phyloP scores from a whole-genome alignment of 92 coral and sea anemone genomes.

The Parazoanthus atlanticus region DNA sequence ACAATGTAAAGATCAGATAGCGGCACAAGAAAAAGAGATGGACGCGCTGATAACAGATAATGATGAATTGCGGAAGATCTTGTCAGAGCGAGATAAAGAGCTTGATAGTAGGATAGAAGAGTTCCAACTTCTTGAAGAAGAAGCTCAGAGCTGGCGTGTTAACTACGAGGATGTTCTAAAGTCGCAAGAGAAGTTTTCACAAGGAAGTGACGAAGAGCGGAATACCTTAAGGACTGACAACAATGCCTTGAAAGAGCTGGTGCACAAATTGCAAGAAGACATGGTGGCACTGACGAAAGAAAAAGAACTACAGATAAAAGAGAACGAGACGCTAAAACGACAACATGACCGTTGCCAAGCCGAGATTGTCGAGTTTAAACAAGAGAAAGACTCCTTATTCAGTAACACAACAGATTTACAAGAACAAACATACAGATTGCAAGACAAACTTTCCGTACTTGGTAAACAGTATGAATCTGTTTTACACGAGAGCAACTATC shows the following conservation, averaged over 20 bases:
- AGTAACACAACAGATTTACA: conserved; percentile 34
- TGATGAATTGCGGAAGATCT: not conserved
- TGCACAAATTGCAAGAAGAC: conserved; percentile 15
- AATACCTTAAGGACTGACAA: conserved; percentile 4
- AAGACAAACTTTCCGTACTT: conserved; percentile 28
- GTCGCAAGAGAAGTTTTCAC: not conserved
- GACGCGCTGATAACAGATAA: conserved; percentile 1
- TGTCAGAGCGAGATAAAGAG: conserved; percentile 22
- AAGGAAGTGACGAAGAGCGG: conserved; percentile 10
- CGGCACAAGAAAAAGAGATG: not conserved
- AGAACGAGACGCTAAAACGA: conserved; percentile 63
- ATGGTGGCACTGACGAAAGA: not conserved
- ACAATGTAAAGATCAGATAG: conserved; percentile 15
- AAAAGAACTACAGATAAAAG: conserved; percentile 43
- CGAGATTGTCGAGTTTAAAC: conserved; percentile 19
- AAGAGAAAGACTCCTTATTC: conserved; percentile 30
- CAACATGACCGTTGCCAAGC: conserved; percentile 56
- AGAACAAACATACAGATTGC: conserved; percentile 26
- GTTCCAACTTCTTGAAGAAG: not conserved
- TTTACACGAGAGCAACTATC: conserved; percentile 8
- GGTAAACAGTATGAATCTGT: conserved; percentile 3
- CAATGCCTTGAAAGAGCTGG: conserved; percentile 2
- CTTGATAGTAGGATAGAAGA: conserved; percentile 1
- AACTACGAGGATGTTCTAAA: conserved; percentile 1
- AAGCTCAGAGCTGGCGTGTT: conserved; percentile 9